Conservation (phyloP, 2,797 vertebrate genomes). For the Aplochiton taeniatus region DNA sequence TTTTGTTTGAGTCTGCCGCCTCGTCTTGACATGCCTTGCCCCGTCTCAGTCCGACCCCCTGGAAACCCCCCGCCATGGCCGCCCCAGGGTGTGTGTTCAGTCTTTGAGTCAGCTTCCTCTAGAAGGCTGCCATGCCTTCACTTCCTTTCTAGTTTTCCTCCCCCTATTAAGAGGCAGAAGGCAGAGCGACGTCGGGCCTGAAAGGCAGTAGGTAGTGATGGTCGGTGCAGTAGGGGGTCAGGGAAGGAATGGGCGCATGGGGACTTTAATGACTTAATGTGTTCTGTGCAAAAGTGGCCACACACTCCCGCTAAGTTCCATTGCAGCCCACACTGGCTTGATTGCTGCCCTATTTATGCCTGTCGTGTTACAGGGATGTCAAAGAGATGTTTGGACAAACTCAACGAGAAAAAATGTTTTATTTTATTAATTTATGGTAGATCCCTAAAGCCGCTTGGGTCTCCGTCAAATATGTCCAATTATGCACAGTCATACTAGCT, state of each 20-base stretch:
- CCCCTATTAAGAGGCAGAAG: constrained; percentile 72
- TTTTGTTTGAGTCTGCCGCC: constrained; percentile 70
- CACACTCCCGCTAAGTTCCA: constrained; percentile 41
- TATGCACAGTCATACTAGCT: too few relatives aligned
- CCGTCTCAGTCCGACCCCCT: constrained; percentile 59
- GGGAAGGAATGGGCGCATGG: constrained; percentile 40
- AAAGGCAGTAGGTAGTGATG: constrained; percentile 50
- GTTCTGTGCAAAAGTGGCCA: constrained; percentile 28
- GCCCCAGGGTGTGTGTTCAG: constrained; percentile 72
- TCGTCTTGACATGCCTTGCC: constrained; percentile 71
- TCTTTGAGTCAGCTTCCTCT: constrained; percentile 74
- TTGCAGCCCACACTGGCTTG: constrained; percentile 34
- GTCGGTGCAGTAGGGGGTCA: constrained; percentile 59
- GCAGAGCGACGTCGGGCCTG: constrained; percentile 60
- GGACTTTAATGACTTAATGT: constrained; percentile 66
- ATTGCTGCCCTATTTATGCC: constrained; percentile 51
- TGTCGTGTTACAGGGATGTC: constrained; percentile 31
- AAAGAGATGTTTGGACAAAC: constrained; percentile 11
- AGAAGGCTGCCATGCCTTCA: constrained; percentile 71
- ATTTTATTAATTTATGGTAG: too few relatives aligned
- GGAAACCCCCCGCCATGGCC: constrained; percentile 70
- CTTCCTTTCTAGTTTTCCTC: constrained; percentile 70
- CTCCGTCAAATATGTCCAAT: too few relatives aligned
- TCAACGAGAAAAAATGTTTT: too few relatives aligned
- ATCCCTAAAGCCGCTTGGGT: too few relatives aligned